Percentiles rank a stretch among this genome's conserved stretches.
phyloP scores from a whole-genome alignment of 2,888 invertebrate species.

The Onthophagus sagittarius region DNA sequence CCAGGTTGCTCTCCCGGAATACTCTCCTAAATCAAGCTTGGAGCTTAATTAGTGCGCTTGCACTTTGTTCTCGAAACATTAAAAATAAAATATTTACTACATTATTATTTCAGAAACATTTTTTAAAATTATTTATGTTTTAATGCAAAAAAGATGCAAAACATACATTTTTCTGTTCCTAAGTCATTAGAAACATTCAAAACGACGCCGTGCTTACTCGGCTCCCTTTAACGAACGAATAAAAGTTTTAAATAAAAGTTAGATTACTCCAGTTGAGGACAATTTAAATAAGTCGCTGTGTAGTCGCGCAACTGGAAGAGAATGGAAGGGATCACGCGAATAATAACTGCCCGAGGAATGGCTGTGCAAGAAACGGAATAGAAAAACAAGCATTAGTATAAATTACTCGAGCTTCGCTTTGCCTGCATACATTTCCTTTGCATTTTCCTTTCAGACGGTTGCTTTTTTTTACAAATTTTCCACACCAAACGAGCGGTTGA shows the following conservation, averaged over 20 bases:
- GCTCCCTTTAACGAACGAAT: constrained; percentile 9
- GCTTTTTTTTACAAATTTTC: constrained; percentile 1
- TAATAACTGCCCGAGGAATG: constrained; percentile 1
- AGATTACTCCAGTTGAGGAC: constrained; percentile 8
- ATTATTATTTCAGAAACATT: no score
- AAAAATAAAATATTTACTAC: background rate
- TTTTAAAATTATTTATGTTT: no score
- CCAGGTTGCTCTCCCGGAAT: background rate
- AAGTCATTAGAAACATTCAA: background rate
- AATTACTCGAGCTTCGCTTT: constrained; percentile 2
- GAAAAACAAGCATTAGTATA: constrained; percentile 13
- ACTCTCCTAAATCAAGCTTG: background rate
- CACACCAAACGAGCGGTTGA: background rate
- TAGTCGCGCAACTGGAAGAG: background rate
- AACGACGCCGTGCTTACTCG: background rate
- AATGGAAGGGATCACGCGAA: constrained; percentile 6
- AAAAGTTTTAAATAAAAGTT: constrained; percentile 10
- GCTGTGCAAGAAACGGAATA: constrained; percentile 1
- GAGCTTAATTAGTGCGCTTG: background rate
- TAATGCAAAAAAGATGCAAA: background rate
- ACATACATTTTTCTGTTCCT: background rate
- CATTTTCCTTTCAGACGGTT: background rate
- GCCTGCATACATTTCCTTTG: constrained; percentile 11
- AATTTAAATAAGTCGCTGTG: constrained; percentile 3
- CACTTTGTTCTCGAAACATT: background rate